Evolutionary conservation across 2,888 invertebrate genomes (phyloP), one percentile per base, ranked within the genome.

Genomic region (Andrena trimmerana): DNA sequence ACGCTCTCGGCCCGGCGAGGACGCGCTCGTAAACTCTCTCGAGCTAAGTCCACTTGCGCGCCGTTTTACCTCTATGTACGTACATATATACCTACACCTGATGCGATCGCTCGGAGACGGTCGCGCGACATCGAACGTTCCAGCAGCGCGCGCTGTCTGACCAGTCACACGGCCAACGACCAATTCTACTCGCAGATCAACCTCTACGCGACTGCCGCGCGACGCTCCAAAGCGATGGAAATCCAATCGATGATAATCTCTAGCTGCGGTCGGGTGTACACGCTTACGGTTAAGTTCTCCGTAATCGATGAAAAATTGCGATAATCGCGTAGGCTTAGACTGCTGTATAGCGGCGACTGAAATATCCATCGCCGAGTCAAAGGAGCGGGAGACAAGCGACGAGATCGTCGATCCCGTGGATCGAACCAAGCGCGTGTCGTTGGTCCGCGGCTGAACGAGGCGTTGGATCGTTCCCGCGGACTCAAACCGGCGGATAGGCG

Each of bases 401-500:
- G 36, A n/a, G 68, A 31, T 13, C 27, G 36, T 29, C 50, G 42
- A 73, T 63, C 62, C 65, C 10, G 0, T 6, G 77, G 57, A 48
- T 62, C 76, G 72, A 80, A 69, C 52, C 52, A 66, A 86, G 62
- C 78, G 79, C 81, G 79, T 81, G 83, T 86, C 77, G 76, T 66
- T 60, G 81, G 70, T 77, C 62, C 57, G 76, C 66, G 62, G 73
- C 78, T 72, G 70, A 65, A 66, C 79, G 76, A 74, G 73, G 81
- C 83, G 78, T 60, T 79, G 60, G 81, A 82, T 65, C 73, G 78
- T 87, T 89, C 81, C 79, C 78, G 87, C 67, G 75, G 86, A 80
- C 72, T 69, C 78, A 68, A 78, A 67, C 73, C 81, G 73, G 88
- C 88, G 84, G 88, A 88, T 87, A 86, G 88, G 85, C 85, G 75